Evolutionary conservation across 2,888 invertebrate species (phyloP).

Genomic region (Herminia tarsipennalis): DNA sequence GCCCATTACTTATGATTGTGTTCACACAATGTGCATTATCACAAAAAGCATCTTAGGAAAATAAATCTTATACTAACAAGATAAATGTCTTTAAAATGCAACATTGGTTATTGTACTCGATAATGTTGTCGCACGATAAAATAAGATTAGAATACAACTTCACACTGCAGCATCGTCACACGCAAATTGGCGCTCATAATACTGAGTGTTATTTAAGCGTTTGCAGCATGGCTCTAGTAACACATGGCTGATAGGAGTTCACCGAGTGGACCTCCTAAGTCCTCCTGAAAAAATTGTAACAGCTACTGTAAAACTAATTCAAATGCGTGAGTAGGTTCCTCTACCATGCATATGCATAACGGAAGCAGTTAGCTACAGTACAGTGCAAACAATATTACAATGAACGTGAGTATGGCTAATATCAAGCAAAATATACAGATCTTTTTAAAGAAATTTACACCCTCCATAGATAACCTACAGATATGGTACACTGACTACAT

Average conservation of each 20-base stretch:
- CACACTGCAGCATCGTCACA: conserved; percentile 58
- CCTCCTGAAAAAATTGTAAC: conserved; percentile 87
- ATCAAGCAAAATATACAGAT: conserved; percentile 83
- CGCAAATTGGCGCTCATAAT: conserved; percentile 63
- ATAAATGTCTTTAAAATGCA: conserved; percentile 70
- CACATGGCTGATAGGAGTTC: conserved; percentile 87
- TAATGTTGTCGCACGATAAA: conserved; percentile 32
- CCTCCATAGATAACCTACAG: conserved; percentile 53
- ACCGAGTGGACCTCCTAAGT: conserved; percentile 87
- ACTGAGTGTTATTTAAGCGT: conserved; percentile 62
- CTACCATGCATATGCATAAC: conserved; percentile 64
- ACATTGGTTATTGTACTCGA: conserved; percentile 47
- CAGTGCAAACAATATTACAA: conserved; percentile 70
- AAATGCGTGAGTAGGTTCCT: conserved; percentile 37
- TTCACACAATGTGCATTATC: conserved; percentile 63
- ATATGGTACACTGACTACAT: conserved; percentile 51
- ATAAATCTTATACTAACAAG: conserved; percentile 52
- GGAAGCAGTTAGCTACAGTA: conserved; percentile 79
- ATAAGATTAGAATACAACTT: conserved; percentile 37
- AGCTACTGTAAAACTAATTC: conserved; percentile 71
- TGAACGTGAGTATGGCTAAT: conserved; percentile 62
- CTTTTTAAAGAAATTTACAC: conserved; percentile 70
- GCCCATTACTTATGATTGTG: conserved; percentile 71
- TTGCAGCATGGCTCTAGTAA: conserved; percentile 79
- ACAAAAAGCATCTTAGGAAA: conserved; percentile 52